Evolutionary conservation across 1,140 invertebrate genomes (phyloP).

Genomic region (Neodiprion fabricii): DNA sequence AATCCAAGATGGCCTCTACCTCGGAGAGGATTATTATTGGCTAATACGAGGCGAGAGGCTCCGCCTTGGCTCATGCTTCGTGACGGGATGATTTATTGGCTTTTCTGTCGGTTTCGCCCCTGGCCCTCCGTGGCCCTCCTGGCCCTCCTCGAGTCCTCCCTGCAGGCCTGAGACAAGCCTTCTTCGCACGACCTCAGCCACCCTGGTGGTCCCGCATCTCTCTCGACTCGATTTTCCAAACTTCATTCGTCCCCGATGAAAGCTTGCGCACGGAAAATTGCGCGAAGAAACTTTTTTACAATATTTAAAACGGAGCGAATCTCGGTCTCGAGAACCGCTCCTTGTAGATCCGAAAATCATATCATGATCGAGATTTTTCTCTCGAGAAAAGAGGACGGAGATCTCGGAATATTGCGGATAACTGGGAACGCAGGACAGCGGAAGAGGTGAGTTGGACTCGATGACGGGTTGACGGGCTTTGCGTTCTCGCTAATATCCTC

Average conservation of each 20-base stretch:
- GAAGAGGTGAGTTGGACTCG: no score
- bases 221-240: not conserved
- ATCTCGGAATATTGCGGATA: no score
- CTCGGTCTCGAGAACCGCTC: no score
- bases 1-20: constrained; percentile 66
- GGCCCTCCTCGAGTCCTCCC: constrained; percentile 37
- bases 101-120: constrained; percentile 62
- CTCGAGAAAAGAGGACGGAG: no score
- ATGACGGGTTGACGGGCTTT: not conserved
- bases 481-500: constrained; percentile 27
- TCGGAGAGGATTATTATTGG: constrained; percentile 67
- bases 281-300: no score
- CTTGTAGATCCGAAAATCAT: no score
- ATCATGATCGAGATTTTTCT: no score
- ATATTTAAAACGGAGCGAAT: no score
- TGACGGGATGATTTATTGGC: constrained; percentile 64
- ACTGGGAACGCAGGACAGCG: no score
- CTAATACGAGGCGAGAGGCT: constrained; percentile 66
- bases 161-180: constrained; percentile 36
- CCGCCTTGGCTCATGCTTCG: constrained; percentile 65
- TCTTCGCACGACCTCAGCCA: constrained; percentile 30
- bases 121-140: constrained; percentile 50
- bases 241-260: not conserved
- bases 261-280: no score
- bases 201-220: constrained; percentile 2